Base-by-base conservation (phyloP, 2,888 invertebrate species). In the Rhagonycha lutea region DNA sequence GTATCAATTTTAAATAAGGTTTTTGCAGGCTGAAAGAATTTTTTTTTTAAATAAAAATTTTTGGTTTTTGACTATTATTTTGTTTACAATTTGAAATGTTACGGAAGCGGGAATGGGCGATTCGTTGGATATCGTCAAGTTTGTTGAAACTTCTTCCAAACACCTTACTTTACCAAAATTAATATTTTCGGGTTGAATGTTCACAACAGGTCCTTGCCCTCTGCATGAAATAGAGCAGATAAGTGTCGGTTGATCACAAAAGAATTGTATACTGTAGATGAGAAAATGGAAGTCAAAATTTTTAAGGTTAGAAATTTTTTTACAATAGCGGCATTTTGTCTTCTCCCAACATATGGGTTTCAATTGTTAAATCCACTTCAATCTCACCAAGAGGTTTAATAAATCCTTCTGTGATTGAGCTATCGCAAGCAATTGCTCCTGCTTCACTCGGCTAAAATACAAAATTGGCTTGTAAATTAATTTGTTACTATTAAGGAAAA, bases 141-240 rank as follows among this genome's bases (percentile, higher is more conserved):
- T 83, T 86, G 90, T 89, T 2, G 89, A 87, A 32, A 87, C 87
- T 75, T 86, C 88, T 12, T 87, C 87, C 23, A 94, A 86, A 26
- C 94, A 88, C 69, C 90, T 89, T 0, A 92, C 89, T 79, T 91
- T 89, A 0, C 92, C 92, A 89, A 92, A 94, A 85, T 92, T 89
- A 12, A 94, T 82, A n/a, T 89, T 86, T 69, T 89, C 87, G 0
- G 93, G 93, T 18, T 87, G 85, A 60, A 91, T 89, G 7, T 92
- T 91, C 3, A 94, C 89, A 11, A 93, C 92, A 0, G 94, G 94
- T 1, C 94, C 92, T 81, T 92, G 91, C 26, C 91, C 92, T 68
- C 87, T 89, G 28, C 90, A 91, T 8, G 84, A 84, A 63, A 92
- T 87, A 14, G 86, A 86, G 77, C 91, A 92, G 32, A 73, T 70